Percentiles rank a stretch among this genome's conserved stretches.
Conservation (phyloP, 2,113 vertebrate species). For the Tetrax tetrax region DNA sequence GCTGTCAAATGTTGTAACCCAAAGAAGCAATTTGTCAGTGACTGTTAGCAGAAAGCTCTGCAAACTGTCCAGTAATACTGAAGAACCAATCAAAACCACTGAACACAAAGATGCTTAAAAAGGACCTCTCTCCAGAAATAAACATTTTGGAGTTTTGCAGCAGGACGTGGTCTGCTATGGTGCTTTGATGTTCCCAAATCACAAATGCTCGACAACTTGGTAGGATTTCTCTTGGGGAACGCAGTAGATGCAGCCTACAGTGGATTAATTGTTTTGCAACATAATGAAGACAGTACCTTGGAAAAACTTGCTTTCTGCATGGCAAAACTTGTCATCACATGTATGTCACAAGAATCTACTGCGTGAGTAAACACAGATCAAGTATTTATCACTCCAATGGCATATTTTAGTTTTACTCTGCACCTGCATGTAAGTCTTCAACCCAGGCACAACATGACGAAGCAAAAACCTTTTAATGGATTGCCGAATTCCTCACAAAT, state of each 20-base stretch:
- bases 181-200: neutral
- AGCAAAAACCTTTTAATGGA: neutral
- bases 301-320: neutral
- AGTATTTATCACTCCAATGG: neutral
- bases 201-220: neutral
- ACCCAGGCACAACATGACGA: neutral
- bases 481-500: neutral
- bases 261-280: neutral
- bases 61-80: neutral
- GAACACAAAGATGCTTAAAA: neutral
- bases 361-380: neutral
- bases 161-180: neutral
- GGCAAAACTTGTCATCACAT: neutral
- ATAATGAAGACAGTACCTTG: neutral
- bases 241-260: neutral
- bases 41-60: neutral
- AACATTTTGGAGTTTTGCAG: accelerated
- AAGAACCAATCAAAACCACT: neutral
- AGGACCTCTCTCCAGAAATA: neutral
- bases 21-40: neutral
- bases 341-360: neutral
- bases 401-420: neutral
- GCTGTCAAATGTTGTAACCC: neutral
- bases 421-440: neutral
- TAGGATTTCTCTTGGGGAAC: neutral